Percentiles rank a stretch among this genome's conserved stretches.
Conservation (phyloP, 1,140 invertebrate genomes). For the Matsumurasca onukii region DNA sequence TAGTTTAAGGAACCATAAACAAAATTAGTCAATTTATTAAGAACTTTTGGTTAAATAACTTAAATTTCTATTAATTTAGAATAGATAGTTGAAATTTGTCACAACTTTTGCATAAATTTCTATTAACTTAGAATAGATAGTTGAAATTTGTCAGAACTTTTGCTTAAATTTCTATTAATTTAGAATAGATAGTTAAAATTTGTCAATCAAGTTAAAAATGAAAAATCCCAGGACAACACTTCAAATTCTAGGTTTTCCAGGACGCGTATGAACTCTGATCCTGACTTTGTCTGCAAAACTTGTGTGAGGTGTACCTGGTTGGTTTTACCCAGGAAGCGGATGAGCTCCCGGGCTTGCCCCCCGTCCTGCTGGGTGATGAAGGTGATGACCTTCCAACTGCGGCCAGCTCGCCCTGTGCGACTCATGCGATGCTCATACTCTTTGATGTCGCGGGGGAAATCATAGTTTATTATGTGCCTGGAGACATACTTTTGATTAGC, state of each 20-base stretch:
- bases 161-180: too few species aligned
- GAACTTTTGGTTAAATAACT: too few species aligned
- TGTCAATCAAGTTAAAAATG: too few species aligned
- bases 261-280: background rate
- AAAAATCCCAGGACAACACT: too few species aligned
- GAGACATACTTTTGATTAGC: background rate
- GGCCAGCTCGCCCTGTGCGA: constrained; percentile 78
- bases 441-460: constrained; percentile 87
- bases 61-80: too few species aligned
- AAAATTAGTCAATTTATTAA: background rate
- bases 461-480: constrained; percentile 78
- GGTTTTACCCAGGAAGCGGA: constrained; percentile 66
- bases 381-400: constrained; percentile 85
- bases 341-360: constrained; percentile 69
- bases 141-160: too few species aligned
- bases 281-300: background rate
- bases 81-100: too few species aligned
- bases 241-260: background rate
- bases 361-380: constrained; percentile 81
- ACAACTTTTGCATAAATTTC: too few species aligned
- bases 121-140: too few species aligned
- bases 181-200: too few species aligned
- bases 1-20: background rate
- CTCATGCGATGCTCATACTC: constrained; percentile 93
- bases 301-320: constrained; percentile 53